Conservation (phyloP, 64 coral and sea anemone genomes). For the Pocillopora damicornis region DNA sequence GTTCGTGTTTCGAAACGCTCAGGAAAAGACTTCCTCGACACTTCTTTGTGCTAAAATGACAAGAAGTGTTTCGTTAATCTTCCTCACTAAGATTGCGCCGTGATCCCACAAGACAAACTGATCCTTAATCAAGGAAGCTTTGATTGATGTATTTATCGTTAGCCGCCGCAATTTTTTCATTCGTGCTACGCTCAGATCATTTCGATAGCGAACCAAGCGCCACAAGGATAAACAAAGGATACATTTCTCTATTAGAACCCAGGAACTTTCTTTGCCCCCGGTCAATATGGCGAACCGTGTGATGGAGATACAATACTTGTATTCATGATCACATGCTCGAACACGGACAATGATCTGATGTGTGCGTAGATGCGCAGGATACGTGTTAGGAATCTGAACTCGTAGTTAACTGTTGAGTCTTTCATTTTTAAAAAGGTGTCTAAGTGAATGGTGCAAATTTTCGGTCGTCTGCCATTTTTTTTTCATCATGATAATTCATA, state of each 20-base stretch:
- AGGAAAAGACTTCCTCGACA: background rate
- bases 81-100: background rate
- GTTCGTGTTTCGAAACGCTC: background rate
- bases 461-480: too few species aligned
- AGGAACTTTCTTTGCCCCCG: background rate
- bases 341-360: too few species aligned
- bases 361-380: too few species aligned
- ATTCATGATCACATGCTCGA: too few species aligned
- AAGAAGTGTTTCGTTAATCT: background rate
- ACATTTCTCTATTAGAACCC: background rate
- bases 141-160: background rate
- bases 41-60: background rate
- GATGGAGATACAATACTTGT: too few species aligned
- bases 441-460: too few species aligned
- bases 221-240: background rate
- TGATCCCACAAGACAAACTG: background rate
- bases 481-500: too few species aligned
- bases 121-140: background rate
- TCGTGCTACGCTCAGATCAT: background rate
- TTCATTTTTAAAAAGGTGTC: too few species aligned
- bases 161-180: background rate
- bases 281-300: background rate
- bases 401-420: too few species aligned
- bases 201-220: background rate
- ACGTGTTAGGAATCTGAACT: too few species aligned